A percentile compares a stretch with the other conserved stretches of the same genome.
These are phyloP conservation scores for Sisyra terminalis DNA, from an alignment of 2,888 invertebrate genomes.

Conservation along the genomic window DNA sequence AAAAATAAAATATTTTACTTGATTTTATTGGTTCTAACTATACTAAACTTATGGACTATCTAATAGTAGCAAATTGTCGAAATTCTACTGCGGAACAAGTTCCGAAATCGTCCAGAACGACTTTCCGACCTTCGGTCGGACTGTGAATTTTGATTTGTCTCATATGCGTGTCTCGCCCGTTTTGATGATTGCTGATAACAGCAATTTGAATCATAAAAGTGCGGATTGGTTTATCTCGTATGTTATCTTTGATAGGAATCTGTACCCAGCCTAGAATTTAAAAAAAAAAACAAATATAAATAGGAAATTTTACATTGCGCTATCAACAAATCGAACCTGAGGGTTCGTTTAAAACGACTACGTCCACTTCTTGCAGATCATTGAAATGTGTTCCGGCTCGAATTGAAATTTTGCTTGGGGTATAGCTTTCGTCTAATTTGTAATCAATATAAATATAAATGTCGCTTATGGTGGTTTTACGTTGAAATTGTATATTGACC, in stretches of 20 bases:
- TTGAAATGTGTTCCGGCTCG: conserved; percentile 92
- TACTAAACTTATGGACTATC: conserved; percentile 44
- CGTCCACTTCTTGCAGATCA: conserved; percentile 90
- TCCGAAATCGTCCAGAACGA: conserved; percentile 51
- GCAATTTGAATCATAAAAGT: conserved; percentile 96
- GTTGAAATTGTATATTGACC: conserved; percentile 90
- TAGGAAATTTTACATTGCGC: no score
- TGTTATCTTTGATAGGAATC: conserved; percentile 70
- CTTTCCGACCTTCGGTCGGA: conserved; percentile 50
- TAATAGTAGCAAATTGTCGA: conserved; percentile 65
- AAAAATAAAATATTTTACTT: no score
- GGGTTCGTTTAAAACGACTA: conserved; percentile 85
- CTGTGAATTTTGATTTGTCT: conserved; percentile 93
- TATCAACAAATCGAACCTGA: conserved; percentile 33
- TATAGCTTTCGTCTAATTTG: conserved; percentile 97
- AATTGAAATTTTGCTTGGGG: conserved; percentile 86
- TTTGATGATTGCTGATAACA: conserved; percentile 95
- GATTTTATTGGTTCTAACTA: no score
- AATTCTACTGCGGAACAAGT: conserved; percentile 70
- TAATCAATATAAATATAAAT: conserved; percentile 96
- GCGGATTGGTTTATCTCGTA: conserved; percentile 70
- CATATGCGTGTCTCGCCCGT: conserved; percentile 96
- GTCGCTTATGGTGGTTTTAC: conserved; percentile 87
- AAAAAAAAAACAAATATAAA: neutral
- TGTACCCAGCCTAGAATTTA: conserved; percentile 73